Evolutionary conservation across 2,113 vertebrate species (phyloP), one percentile per base, ranked within the genome.

Genomic region (Vimba vimba): DNA sequence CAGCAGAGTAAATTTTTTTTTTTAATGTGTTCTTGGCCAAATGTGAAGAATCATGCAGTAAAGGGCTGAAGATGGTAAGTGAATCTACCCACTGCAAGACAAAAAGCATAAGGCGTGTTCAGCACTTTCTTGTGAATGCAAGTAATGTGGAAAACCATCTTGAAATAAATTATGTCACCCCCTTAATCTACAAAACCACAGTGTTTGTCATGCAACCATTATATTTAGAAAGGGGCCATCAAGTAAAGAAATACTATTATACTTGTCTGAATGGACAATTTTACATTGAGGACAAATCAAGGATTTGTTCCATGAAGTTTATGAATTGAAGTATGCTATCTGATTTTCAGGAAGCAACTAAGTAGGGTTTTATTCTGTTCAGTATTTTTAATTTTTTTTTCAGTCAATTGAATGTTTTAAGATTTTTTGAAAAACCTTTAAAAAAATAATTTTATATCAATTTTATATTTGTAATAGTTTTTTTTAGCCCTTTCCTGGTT

Each of bases 1-100:
- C 36, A 78, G 57, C 55, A 73, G 30, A 79, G 57, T 60, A 39
- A 30, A n/a, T n/a, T n/a, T n/a, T n/a, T n/a, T n/a, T n/a, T n/a
- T n/a, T n/a, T n/a, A n/a, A n/a, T n/a, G 19, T 43, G 36, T n/a
- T 71, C 19, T 71, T 6, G 36, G 9, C 68, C 19, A 43, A 23
- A 71, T 71, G 68, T 43, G 36, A 71, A 71, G 68, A 71, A 71
- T 71, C 36, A 39, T 23, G 47, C 25, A 64, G 55, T 57, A 45
- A 36, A 74, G 13, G 43, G 43, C 19, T 45, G 43, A 82, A 23
- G 9, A 43, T 71, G 69, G 64, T 9, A 47, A 1, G n/a, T 27
- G 21, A 25, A 45, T 71, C 36, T 43, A 71, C 19, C 19, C 30
- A 68, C 17, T 69, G 17, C 3, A 43, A 71, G 36, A 71, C 0